Evolutionary conservation across 2,113 vertebrate genomes (phyloP).

Genomic region (Catagonus wagneri): DNA sequence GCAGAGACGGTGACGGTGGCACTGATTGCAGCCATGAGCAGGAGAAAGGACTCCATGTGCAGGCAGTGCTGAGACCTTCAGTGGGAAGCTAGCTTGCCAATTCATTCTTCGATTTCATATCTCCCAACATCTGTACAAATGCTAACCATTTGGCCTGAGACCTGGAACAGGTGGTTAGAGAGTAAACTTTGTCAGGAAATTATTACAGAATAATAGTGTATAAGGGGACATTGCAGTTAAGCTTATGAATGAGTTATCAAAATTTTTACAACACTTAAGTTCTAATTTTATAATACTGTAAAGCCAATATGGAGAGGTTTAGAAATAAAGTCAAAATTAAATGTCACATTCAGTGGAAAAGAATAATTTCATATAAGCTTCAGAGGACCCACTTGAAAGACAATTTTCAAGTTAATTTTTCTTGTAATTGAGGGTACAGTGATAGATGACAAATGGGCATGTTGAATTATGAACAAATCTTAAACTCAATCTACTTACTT

Average conservation of each 20-base stretch:
- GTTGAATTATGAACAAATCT: background rate
- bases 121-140: background rate
- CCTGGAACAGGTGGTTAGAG: background rate
- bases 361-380: too few relatives aligned
- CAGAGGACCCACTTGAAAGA: too few relatives aligned
- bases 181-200: background rate
- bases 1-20: background rate
- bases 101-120: background rate
- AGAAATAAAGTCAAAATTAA: slow-evolving; percentile 18
- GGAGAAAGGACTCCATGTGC: background rate
- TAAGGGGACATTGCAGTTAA: background rate
- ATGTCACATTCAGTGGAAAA: background rate
- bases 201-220: background rate
- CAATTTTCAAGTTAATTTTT: too few relatives aligned
- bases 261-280: background rate
- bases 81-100: background rate
- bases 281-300: background rate
- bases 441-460: background rate
- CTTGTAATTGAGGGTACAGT: background rate
- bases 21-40: background rate
- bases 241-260: background rate
- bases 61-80: background rate
- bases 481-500: background rate
- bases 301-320: background rate
- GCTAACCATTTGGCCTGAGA: background rate